These are phyloP conservation scores for Aporophyla nigra DNA, from an alignment of 2,888 invertebrate species.

Conservation along the genomic window DNA sequence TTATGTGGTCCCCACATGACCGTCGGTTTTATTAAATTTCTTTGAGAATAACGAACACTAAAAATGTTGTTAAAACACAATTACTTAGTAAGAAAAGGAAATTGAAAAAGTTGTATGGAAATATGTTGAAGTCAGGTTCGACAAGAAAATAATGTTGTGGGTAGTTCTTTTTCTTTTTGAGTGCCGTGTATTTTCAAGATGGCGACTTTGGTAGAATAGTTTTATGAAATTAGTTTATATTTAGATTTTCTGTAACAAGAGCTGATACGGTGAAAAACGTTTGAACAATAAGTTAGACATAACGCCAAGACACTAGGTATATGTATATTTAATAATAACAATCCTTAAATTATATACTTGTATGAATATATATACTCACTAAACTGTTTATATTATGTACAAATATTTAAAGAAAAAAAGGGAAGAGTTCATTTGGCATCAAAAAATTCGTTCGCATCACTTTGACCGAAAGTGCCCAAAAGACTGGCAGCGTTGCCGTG, in stretches of 20 bases:
- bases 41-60: constrained; percentile 66
- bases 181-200: constrained; percentile 36
- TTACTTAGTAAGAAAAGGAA: constrained; percentile 61
- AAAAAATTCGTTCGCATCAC: too few relatives aligned
- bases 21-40: constrained; percentile 69
- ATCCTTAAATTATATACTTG: too few relatives aligned
- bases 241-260: not conserved
- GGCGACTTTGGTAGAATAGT: constrained; percentile 9
- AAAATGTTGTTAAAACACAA: constrained; percentile 65
- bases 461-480: too few relatives aligned
- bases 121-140: constrained; percentile 58
- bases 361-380: too few relatives aligned
- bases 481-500: too few relatives aligned
- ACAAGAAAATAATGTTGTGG: constrained; percentile 38
- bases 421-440: too few relatives aligned
- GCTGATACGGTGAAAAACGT: too few relatives aligned
- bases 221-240: not conserved
- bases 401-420: too few relatives aligned
- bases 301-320: too few relatives aligned
- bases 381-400: too few relatives aligned
- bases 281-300: too few relatives aligned
- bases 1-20: constrained; percentile 68
- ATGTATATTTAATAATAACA: too few relatives aligned
- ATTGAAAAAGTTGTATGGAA: constrained; percentile 66
- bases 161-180: constrained; percentile 26